These are phyloP conservation scores for Battus philenor DNA, from an alignment of 1,140 invertebrate genomes.

Conservation along the genomic window DNA sequence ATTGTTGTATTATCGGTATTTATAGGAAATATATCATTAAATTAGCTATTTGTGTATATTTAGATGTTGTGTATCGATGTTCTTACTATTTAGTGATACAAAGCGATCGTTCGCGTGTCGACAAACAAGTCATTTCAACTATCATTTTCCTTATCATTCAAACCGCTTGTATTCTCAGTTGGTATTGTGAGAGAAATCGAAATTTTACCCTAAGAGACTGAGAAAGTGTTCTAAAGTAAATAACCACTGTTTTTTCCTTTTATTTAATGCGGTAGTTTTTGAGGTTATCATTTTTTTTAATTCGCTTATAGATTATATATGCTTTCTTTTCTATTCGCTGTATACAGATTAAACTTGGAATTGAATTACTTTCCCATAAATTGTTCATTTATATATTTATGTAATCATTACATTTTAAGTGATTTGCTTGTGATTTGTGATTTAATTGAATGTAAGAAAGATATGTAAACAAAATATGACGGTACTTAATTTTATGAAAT, in stretches of 20 bases:
- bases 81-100: slow-evolving; percentile 19
- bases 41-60: slow-evolving; percentile 33
- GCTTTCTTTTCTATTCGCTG: not conserved
- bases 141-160: not conserved
- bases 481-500: no score
- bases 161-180: slow-evolving; percentile 1
- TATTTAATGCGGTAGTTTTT: slow-evolving; percentile 7
- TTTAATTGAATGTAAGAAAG: no score
- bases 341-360: no score
- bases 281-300: not conserved
- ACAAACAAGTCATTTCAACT: slow-evolving; percentile 6
- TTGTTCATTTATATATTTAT: no score
- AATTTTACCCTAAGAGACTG: slow-evolving; percentile 69
- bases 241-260: not conserved
- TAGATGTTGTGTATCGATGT: slow-evolving; percentile 48
- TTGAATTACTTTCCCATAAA: no score
- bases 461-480: no score
- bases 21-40: slow-evolving; percentile 22
- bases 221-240: slow-evolving; percentile 67
- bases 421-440: no score
- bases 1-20: slow-evolving; percentile 10
- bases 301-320: not conserved
- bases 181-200: slow-evolving; percentile 40
- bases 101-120: not conserved
- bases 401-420: no score